phyloP scores from a whole-genome alignment of 23 tunicate species.

The Ciona savignyi region DNA sequence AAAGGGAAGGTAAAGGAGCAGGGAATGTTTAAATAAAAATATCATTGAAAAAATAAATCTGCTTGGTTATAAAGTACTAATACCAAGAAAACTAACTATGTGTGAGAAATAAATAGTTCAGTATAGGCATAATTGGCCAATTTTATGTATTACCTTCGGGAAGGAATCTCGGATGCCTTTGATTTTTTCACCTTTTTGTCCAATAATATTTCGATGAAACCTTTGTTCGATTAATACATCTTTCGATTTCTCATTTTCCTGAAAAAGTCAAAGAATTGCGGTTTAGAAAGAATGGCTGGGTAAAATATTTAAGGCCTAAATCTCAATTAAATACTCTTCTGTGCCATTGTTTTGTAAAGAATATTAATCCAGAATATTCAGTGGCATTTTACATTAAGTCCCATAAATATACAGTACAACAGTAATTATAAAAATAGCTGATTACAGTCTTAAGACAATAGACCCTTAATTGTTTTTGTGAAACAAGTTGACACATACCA shows the following conservation, averaged over 20 bases:
- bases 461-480: not conserved
- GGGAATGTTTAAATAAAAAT: too few species aligned
- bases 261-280: not conserved
- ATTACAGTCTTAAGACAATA: too few species aligned
- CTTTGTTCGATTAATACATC: slow-evolving; percentile 74
- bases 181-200: slow-evolving; percentile 93
- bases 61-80: too few species aligned
- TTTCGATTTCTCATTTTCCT: slow-evolving; percentile 89
- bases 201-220: slow-evolving; percentile 88
- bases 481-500: slow-evolving; percentile 30
- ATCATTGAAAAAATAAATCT: too few species aligned
- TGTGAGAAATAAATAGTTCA: not conserved
- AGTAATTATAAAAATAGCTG: too few species aligned
- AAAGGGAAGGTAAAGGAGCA: too few species aligned
- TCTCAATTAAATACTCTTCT: not conserved
- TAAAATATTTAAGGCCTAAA: not conserved
- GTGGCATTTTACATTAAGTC: too few species aligned
- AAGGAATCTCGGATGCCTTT: slow-evolving; percentile 50
- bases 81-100: not conserved
- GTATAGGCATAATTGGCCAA: too few species aligned
- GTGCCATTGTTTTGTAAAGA: not conserved
- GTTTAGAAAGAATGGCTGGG: not conserved
- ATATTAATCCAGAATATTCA: too few species aligned
- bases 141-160: slow-evolving; percentile 81
- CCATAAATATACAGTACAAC: too few species aligned